Percentiles rank a stretch among this genome's conserved stretches.
Evolutionary conservation across 1,140 invertebrate genomes (phyloP).

Genomic region (Antheraea pernyi): DNA sequence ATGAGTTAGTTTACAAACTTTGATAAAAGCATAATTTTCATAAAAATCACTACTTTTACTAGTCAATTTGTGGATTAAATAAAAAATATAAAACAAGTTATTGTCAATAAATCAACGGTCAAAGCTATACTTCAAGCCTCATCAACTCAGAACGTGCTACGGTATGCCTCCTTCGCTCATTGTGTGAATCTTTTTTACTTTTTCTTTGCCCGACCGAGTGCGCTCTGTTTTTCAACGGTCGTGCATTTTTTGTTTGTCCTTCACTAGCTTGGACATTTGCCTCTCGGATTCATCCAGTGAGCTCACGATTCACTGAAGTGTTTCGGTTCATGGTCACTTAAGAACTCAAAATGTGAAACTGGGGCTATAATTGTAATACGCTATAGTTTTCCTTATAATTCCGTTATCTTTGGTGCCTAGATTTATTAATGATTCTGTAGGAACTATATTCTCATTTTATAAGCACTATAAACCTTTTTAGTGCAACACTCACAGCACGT

Average conservation of each 20-base stretch:
- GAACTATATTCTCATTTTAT: no score
- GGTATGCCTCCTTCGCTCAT: slow-evolving; percentile 53
- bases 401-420: no score
- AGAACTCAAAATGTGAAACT: background rate
- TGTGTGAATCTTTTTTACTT: slow-evolving; percentile 60
- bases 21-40: no score
- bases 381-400: background rate
- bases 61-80: no score
- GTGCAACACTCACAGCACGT: no score
- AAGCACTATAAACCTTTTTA: no score
- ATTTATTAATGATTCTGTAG: no score
- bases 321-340: slow-evolving; percentile 29
- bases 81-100: slow-evolving; percentile 2
- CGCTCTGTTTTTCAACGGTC: slow-evolving; percentile 65
- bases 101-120: slow-evolving; percentile 59
- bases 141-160: slow-evolving; percentile 55
- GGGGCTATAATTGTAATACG: background rate
- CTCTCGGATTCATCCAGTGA: slow-evolving; percentile 34
- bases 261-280: slow-evolving; percentile 63
- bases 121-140: slow-evolving; percentile 55
- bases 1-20: no score
- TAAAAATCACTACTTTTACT: no score
- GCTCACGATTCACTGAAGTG: slow-evolving; percentile 23
- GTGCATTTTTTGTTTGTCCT: slow-evolving; percentile 55
- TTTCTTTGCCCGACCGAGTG: slow-evolving; percentile 60